Percentiles rank a stretch among this genome's conserved stretches.
phyloP scores from a whole-genome alignment of 2,888 invertebrate genomes.

The Drosophila austrosaltans region DNA sequence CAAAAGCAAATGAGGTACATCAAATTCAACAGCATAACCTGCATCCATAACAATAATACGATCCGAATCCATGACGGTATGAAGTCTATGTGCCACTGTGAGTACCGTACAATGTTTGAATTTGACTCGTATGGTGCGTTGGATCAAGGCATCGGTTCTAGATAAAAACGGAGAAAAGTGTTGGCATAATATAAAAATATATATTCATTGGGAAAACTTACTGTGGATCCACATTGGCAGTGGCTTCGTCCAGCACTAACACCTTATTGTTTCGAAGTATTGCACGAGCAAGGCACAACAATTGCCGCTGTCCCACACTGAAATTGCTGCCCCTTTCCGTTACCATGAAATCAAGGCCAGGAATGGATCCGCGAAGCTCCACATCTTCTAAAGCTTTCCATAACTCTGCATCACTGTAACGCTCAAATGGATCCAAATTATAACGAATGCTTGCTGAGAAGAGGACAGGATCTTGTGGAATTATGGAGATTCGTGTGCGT shows the following conservation, averaged over 20 bases:
- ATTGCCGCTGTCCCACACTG: constrained; percentile 88
- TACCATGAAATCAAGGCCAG: constrained; percentile 85
- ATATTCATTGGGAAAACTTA: constrained; percentile 71
- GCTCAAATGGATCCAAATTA: constrained; percentile 87
- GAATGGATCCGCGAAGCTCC: constrained; percentile 84
- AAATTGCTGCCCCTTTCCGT: constrained; percentile 86
- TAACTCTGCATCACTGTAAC: constrained; percentile 80
- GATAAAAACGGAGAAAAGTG: neutral
- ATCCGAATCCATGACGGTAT: constrained; percentile 97
- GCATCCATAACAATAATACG: constrained; percentile 93
- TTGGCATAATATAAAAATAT: neutral
- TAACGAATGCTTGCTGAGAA: constrained; percentile 86
- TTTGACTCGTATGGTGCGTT: constrained; percentile 91
- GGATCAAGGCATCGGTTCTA: constrained; percentile 92
- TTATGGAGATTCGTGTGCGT: constrained; percentile 85
- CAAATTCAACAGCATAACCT: constrained; percentile 90
- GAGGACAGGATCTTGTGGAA: constrained; percentile 85
- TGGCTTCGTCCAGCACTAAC: constrained; percentile 88
- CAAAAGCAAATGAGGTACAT: constrained; percentile 88
- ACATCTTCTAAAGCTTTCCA: constrained; percentile 82
- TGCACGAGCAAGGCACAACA: constrained; percentile 88
- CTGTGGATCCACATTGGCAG: constrained; percentile 88
- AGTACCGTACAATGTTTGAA: constrained; percentile 93
- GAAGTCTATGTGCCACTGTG: constrained; percentile 95
- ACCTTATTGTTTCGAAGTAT: constrained; percentile 87